Evolutionary conservation across 2,888 invertebrate species (phyloP), one percentile per base, ranked within the genome.

Genomic region (Nineta flava): DNA sequence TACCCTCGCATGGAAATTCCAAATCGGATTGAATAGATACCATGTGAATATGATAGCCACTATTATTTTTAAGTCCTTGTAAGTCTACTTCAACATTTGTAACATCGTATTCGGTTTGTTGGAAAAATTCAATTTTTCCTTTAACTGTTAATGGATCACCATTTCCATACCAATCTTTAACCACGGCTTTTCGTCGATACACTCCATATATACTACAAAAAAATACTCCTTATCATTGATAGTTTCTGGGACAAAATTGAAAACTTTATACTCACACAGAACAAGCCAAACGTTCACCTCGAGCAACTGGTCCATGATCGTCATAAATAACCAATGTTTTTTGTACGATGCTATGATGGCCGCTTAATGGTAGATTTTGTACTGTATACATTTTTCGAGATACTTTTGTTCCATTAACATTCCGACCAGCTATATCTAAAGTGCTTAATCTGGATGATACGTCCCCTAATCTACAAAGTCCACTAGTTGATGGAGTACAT

Each of bases 271-370:
- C 73, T 76, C 65, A 90, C 87, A 77, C 76, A 9, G 91, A 84
- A 64, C 95, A 95, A 0, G 88, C 91, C 61, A 94, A 71, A 53
- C 93, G 69, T 65, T 92, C 88, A 12, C 93, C 93, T 55, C 93
- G 70, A 0, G 91, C 91, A 53, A 82, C 79, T 0, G 92, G 92
- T 0, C 88, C 88, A 60, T 83, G 78, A 61, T 92, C 91, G 61
- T 88, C 92, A 59, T 85, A 88, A 46, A 95, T 75, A 2, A 92
- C 87, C 32, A 95, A 67, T 7, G 93, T 87, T 63, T 82, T 84
- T 46, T 86, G 87, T 58, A 93, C 62, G 58, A 90, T 73, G 54
- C 79, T 79, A 59, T 79, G 70, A 13, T 75, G 74, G 12, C 94
- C 94, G 9, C 79, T 77, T 9, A 95, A 69, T 0, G 87, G 82